Percentiles rank a stretch among this genome's conserved stretches.
Evolutionary conservation across 2,797 vertebrate genomes (phyloP).

Genomic region (Anguilla marmorata): DNA sequence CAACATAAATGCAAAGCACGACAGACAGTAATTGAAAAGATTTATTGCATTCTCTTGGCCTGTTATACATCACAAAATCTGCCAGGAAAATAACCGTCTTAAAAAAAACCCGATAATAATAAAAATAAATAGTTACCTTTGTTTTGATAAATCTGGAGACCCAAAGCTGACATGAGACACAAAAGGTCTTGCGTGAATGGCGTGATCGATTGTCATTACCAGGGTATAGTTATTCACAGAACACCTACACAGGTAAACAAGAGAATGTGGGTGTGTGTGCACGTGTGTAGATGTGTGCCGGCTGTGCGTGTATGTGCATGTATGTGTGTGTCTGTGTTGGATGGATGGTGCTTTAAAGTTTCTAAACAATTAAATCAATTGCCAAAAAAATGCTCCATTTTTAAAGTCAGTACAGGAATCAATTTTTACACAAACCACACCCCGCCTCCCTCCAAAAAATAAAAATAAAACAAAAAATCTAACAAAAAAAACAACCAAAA

Average conservation of each 20-base stretch:
- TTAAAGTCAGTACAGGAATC: constrained; percentile 43
- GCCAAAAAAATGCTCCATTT: constrained; percentile 46
- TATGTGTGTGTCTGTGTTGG: neutral
- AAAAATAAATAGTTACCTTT: constrained; percentile 17
- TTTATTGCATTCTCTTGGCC: constrained; percentile 8
- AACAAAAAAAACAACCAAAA: constrained; percentile 41
- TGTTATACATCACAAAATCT: neutral
- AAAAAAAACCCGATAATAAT: neutral
- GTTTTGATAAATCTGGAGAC: neutral
- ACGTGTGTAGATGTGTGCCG: too few species aligned
- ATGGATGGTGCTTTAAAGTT: constrained; percentile 23
- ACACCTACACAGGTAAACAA: constrained; percentile 26
- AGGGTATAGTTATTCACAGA: constrained; percentile 26
- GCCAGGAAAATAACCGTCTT: neutral
- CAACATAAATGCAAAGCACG: neutral
- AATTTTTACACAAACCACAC: constrained; percentile 51
- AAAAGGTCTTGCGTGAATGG: neutral
- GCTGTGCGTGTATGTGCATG: neutral
- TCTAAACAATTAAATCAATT: neutral
- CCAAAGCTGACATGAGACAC: neutral
- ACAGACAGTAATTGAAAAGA: neutral
- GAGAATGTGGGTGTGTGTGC: neutral
- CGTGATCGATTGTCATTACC: neutral
- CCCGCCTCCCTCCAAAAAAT: too few species aligned
- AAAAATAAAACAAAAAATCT: constrained; percentile 47